Conservation (phyloP, 2,797 vertebrate species). For the Molossus alvarezi region DNA sequence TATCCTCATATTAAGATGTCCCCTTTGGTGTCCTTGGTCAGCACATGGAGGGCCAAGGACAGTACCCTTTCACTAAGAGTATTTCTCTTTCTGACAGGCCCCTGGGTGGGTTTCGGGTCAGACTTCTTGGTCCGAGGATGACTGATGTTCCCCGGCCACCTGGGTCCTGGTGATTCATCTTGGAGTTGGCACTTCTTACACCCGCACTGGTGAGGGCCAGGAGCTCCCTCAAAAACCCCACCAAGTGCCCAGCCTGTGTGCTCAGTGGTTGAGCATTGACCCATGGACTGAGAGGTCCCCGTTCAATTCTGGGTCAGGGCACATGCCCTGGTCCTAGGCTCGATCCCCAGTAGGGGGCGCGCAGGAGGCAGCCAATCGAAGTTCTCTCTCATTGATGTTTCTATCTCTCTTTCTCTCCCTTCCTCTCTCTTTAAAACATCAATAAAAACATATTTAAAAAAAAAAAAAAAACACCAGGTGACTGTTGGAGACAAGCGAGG, state of each 20-base stretch:
- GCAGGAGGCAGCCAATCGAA: too few relatives aligned
- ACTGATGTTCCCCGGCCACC: not conserved
- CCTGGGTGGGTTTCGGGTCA: not conserved
- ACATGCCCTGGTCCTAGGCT: too few relatives aligned
- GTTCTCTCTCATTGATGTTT: too few relatives aligned
- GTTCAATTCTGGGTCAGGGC: too few relatives aligned
- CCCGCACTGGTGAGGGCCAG: not conserved
- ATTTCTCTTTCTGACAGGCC: slow-evolving; percentile 71
- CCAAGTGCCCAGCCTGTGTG: not conserved
- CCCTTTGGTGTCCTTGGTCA: slow-evolving; percentile 52
- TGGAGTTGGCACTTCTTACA: not conserved
- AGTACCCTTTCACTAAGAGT: slow-evolving; percentile 65
- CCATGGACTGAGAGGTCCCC: too few relatives aligned
- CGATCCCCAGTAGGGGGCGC: too few relatives aligned
- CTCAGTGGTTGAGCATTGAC: too few relatives aligned
- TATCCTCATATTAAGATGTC: slow-evolving; percentile 65
- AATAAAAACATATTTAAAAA: too few relatives aligned
- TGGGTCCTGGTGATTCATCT: slow-evolving; percentile 22
- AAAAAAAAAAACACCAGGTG: not conserved
- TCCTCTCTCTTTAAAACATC: too few relatives aligned
- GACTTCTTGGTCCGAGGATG: not conserved
- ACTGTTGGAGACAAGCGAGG: not conserved
- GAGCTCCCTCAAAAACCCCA: not conserved
- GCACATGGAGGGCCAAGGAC: not conserved
- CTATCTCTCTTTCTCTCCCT: too few relatives aligned